Evolutionary conservation across 2,888 invertebrate genomes (phyloP).

Genomic region (Tetrapedia diversipes): DNA sequence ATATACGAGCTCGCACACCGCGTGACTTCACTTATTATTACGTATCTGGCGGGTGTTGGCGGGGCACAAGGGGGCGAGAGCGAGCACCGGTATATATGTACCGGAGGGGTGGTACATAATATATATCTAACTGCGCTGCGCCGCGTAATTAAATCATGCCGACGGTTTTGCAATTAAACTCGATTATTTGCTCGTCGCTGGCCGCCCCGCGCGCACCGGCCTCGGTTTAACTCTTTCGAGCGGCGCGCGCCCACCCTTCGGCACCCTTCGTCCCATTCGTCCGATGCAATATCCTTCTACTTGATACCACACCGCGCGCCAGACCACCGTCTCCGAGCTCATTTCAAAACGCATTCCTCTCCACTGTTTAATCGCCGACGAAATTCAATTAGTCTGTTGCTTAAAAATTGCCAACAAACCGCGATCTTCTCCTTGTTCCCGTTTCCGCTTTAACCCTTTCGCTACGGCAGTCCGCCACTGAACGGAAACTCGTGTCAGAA

Average conservation of each 20-base stretch:
- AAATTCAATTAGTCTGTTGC: constrained; percentile 31
- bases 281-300: constrained; percentile 59
- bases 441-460: too few relatives aligned
- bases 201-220: constrained; percentile 68
- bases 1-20: constrained; percentile 25
- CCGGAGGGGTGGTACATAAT: constrained; percentile 51
- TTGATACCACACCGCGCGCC: constrained; percentile 40
- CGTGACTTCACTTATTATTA: constrained; percentile 73
- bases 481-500: too few relatives aligned
- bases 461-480: too few relatives aligned
- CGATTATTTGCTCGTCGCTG: constrained; percentile 82
- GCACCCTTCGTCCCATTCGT: constrained; percentile 56
- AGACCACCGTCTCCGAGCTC: constrained; percentile 21
- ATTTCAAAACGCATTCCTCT: constrained; percentile 45
- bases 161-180: constrained; percentile 83
- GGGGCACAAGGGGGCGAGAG: constrained; percentile 9
- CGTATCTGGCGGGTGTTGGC: constrained; percentile 61
- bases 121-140: constrained; percentile 72
- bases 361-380: constrained; percentile 40
- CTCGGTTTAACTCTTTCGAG: constrained; percentile 80
- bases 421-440: neutral
- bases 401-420: neutral
- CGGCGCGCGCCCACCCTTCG: constrained; percentile 61
- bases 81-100: constrained; percentile 44
- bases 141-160: constrained; percentile 83